Evolutionary conservation across 2,113 vertebrate species (phyloP).

Genomic region (Misgurnus mizolepis): DNA sequence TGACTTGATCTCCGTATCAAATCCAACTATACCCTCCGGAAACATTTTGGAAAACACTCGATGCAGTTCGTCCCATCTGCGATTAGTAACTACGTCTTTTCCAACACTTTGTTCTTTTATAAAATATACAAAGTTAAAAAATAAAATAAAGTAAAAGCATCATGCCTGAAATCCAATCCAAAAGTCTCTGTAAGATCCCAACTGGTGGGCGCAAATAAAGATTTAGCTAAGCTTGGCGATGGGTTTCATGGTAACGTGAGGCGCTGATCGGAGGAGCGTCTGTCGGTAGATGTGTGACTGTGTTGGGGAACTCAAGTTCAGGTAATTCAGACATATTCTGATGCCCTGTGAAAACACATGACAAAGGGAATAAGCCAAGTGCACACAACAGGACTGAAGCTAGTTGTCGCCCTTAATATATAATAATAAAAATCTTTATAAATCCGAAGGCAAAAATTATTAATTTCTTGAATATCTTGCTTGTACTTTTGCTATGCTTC

Average conservation of each 20-base stretch:
- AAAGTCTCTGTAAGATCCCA: conserved; percentile 53
- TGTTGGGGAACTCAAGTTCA: conserved; percentile 35
- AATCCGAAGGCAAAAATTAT: not conserved
- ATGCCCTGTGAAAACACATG: conserved; percentile 30
- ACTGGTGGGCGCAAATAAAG: conserved; percentile 41
- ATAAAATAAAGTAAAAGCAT: not conserved
- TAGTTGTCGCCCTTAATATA: no score
- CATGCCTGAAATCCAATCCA: conserved; percentile 22
- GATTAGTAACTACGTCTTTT: not conserved
- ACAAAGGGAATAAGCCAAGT: not conserved
- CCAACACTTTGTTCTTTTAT: conserved; percentile 37
- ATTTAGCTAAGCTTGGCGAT: conserved; percentile 31
- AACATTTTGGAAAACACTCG: not conserved
- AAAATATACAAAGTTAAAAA: conserved; percentile 22
- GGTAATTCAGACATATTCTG: conserved; percentile 14
- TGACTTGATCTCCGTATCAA: conserved; percentile 42
- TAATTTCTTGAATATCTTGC: not conserved
- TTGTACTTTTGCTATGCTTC: conserved; percentile 84
- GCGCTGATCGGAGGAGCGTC: conserved; percentile 35
- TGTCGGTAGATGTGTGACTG: conserved; percentile 32
- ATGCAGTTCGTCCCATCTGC: not conserved
- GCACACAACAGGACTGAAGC: not conserved
- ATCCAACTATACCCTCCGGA: not conserved
- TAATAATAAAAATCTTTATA: no score
- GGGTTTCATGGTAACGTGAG: conserved; percentile 22